Base-by-base conservation (phyloP, 2,113 vertebrate genomes). In the Neopipo cinnamomea region DNA sequence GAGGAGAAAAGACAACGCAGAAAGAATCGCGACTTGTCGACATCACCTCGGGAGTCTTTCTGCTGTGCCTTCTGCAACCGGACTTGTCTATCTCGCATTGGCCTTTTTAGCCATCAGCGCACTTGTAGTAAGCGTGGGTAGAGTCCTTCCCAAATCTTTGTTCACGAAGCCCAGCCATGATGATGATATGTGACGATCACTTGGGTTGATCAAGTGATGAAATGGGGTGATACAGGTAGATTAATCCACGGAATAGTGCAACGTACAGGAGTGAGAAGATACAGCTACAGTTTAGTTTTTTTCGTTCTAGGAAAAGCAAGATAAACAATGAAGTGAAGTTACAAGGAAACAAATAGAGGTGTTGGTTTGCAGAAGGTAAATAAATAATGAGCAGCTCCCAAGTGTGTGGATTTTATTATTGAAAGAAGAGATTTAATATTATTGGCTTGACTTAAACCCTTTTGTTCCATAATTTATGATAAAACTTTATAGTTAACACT, bases 321-420 rank as follows among this genome's bases (percentile, higher is more conserved):
- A 49, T 27, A 83, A 92, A 49, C 46, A 50, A 15, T 75, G 77
- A 66, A 73, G 27, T 18, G 12, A 73, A 46, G 37, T 77, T 78
- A 35, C 23, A 74, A 52, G 52, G 91, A 72, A 96, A 83, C 20
- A 79, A 85, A 88, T 37, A 70, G 75, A 88, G 67, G 75, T 94
- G 67, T 81, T 81, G 77, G 50, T 74, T 93, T 88, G 88, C 41
- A 68, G 59, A 84, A 78, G 50, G 21, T 91, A 59, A 95, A 92
- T 96, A 93, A 95, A 95, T 81, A 83, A 94, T 87, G 61, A 92
- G 35, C 46, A 73, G 37, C 63, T 88, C 85, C 92, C 89, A 93
- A 71, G 55, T 90, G 47, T 1, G 5, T 9, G 9, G 28, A 70
- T 93, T 91, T 96, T 94, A 73, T 82, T 89, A 67, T 74, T 21